phyloP scores from a whole-genome alignment of 1,140 invertebrate genomes.

The Pseudomyrmex dendroicus region DNA sequence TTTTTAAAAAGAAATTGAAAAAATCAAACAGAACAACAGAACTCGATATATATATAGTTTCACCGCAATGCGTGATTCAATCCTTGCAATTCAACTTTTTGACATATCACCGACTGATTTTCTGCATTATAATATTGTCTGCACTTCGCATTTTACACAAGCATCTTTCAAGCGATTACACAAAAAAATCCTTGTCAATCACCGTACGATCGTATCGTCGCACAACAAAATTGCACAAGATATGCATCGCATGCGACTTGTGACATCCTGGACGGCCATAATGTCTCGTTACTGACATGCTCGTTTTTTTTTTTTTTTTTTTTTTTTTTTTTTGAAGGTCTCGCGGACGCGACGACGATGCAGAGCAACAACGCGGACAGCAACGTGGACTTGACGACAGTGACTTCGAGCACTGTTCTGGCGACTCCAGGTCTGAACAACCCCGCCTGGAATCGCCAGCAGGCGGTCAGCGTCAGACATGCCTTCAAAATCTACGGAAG shows the following conservation, averaged over 20 bases:
- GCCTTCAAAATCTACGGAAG: conserved; percentile 95
- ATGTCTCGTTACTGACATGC: conserved; percentile 14
- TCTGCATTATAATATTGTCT: not conserved
- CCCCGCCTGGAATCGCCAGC: conserved; percentile 87
- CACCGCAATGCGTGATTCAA: too few relatives aligned
- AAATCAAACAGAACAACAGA: too few relatives aligned
- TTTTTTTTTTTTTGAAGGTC: too few relatives aligned
- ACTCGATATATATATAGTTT: too few relatives aligned
- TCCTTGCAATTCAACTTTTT: not conserved
- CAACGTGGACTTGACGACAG: conserved; percentile 69
- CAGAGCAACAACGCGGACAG: conserved; percentile 75
- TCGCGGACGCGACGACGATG: conserved; percentile 67
- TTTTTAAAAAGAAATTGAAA: not conserved
- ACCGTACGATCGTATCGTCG: not conserved
- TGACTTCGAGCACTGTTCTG: conserved; percentile 74
- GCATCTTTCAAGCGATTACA: not conserved
- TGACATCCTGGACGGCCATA: not conserved
- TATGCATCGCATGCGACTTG: conserved; percentile 16
- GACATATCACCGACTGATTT: not conserved
- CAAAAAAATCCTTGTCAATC: not conserved
- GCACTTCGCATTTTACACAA: not conserved
- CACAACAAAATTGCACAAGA: conserved; percentile 18
- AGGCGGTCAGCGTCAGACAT: conserved; percentile 93
- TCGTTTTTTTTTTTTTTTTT: conserved; percentile 44
- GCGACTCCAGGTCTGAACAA: conserved; percentile 81